Conservation (phyloP, 2,888 invertebrate genomes). For the Pachycephus smyrnensis region DNA sequence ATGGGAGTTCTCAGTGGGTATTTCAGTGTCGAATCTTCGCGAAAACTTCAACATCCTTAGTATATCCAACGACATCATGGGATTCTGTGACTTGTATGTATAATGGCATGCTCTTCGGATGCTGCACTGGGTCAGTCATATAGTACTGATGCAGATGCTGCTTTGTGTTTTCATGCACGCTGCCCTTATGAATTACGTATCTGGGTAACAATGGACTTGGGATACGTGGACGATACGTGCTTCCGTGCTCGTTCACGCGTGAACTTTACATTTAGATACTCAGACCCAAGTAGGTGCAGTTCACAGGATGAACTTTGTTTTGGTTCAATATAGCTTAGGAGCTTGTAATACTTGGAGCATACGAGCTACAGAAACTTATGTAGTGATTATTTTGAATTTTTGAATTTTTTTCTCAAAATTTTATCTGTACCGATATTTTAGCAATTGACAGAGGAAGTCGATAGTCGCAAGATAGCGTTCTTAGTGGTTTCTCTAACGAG, state of each 20-base stretch:
- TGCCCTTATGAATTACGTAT: not conserved
- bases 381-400: not conserved
- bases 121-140: not conserved
- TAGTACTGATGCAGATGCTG: not conserved
- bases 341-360: not conserved
- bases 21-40: not conserved
- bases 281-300: not conserved
- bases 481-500: not conserved
- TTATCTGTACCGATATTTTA: too few species aligned
- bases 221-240: too few species aligned
- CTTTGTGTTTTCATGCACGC: not conserved
- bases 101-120: not conserved
- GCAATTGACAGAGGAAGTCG: not conserved
- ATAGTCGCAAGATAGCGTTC: not conserved
- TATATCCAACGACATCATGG: not conserved
- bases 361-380: not conserved
- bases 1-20: not conserved
- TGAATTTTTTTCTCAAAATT: not conserved
- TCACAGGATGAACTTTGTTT: not conserved
- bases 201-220: not conserved
- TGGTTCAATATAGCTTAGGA: not conserved
- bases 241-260: not conserved
- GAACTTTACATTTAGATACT: not conserved
- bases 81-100: not conserved
- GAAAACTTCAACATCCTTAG: not conserved